Base-by-base conservation (phyloP, 2,888 invertebrate species). In the Flexamia atlantica region DNA sequence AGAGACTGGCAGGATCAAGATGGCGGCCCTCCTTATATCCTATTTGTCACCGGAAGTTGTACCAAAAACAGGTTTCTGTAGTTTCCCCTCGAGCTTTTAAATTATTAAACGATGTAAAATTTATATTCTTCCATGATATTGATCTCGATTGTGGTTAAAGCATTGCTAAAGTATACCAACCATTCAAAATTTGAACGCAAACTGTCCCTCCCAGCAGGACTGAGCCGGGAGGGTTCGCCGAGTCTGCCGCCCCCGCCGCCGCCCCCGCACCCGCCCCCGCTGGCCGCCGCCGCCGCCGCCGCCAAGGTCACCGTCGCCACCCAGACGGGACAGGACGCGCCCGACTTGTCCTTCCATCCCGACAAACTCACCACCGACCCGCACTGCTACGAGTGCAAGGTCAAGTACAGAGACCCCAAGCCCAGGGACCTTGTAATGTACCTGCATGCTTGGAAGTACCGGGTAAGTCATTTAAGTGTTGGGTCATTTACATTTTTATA, bases 381-480 rank as follows among this genome's bases (percentile, higher is more conserved):
- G 53, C 95, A 97, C 90, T 99, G 98, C 91, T 96, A 96, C 90
- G 97, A 98, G 90, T 99, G 98, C 91, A 97, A 97, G 90, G 96
- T 97, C 84, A 93, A 96, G 85, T 98, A 97, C 91, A 92, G 96
- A 86, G 98, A 99, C 90, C 98, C 99, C 0, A 94, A 96, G 86
- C 97, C 97, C 0, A 94, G 96, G 87, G 97, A 98, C 90, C 93
- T 99, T 85, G 95, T 98, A 87, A 97, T 99, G 97, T 99, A 97
- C 91, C 93, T 99, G 68, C 99, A 99, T 91, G 98, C 98, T 40
- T 97, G 97, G 96, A 96, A 96, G 89, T 97, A 97, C 90, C 95
- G 94, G 93, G 96, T 96, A 89, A 89, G 89, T 74, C 36, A n/a
- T n/a, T n/a, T n/a, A n/a, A n/a, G n/a, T n/a, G n/a, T n/a, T n/a